Conservation (phyloP, 2,888 invertebrate genomes). For the Metallyticus violacea region DNA sequence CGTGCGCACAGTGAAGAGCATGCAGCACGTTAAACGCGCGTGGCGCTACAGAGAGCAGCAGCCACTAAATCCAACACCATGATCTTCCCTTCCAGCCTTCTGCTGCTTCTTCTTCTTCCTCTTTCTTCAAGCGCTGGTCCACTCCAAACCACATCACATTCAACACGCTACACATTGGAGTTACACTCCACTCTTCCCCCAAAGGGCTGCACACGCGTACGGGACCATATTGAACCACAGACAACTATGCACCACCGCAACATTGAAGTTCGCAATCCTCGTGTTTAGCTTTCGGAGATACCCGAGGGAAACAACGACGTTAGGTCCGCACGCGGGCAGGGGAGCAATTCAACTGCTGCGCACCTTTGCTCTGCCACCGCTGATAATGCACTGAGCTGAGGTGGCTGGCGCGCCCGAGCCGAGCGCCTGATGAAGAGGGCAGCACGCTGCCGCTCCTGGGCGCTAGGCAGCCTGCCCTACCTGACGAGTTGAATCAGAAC, state of each 20-base stretch:
- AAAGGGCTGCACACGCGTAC: neutral
- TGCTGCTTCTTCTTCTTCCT: neutral
- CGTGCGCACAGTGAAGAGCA: slow-evolving; percentile 33
- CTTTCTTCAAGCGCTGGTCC: neutral
- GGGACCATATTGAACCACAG: neutral
- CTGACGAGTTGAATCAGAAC: too few relatives aligned
- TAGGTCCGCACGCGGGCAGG: too few relatives aligned
- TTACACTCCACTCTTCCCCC: neutral
- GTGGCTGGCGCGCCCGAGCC: neutral
- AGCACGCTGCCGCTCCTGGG: neutral
- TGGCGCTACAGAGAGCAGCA: slow-evolving; percentile 29
- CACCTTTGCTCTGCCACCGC: slow-evolving; percentile 6
- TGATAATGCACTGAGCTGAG: slow-evolving; percentile 18
- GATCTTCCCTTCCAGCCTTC: slow-evolving; percentile 9
- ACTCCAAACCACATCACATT: neutral
- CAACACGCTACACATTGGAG: neutral
- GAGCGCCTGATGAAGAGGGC: neutral
- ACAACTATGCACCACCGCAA: neutral
- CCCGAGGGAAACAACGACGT: too few relatives aligned
- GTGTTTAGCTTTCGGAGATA: too few relatives aligned
- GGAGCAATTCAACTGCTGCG: neutral
- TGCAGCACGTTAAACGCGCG: slow-evolving; percentile 30
- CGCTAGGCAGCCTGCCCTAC: neutral
- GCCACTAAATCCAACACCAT: slow-evolving; percentile 29
- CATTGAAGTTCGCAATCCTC: too few relatives aligned